Evolutionary conservation across 2,888 invertebrate species (phyloP).

Genomic region (Alentia gelatinosa): DNA sequence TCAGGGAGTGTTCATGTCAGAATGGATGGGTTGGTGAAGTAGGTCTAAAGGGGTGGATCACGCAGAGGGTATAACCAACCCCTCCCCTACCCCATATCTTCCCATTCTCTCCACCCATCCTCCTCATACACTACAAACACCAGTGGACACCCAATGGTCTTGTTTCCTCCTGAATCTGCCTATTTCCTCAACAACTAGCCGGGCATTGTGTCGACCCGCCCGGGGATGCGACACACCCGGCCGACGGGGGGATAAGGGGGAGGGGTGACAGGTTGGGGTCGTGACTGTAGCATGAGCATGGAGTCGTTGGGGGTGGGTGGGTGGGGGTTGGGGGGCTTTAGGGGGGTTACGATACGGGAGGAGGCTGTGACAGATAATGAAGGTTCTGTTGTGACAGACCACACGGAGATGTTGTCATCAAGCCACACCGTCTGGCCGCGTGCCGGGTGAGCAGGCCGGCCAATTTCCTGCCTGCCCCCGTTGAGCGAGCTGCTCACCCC

Average conservation of each 20-base stretch:
- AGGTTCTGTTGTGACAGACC: background rate
- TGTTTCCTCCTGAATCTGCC: background rate
- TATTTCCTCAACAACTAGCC: background rate
- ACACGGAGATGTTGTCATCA: background rate
- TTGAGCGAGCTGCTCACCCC: background rate
- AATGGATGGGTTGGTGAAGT: no score
- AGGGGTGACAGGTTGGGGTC: background rate
- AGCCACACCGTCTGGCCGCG: background rate
- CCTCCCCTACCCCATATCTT: no score
- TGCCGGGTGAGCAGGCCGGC: background rate
- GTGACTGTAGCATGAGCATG: background rate
- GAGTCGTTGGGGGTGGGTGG: background rate
- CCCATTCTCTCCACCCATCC: no score
- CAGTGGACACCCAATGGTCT: no score
- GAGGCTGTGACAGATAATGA: background rate
- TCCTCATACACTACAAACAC: background rate
- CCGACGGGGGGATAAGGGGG: background rate
- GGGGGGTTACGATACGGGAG: background rate
- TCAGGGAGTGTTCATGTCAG: no score
- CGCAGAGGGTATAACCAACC: no score
- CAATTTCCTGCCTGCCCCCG: background rate
- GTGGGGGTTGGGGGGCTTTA: background rate
- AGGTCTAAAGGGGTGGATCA: no score
- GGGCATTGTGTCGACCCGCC: background rate
- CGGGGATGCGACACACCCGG: background rate